Conservation (phyloP, 2,797 vertebrate genomes). For the Tragelaphus oryx region DNA sequence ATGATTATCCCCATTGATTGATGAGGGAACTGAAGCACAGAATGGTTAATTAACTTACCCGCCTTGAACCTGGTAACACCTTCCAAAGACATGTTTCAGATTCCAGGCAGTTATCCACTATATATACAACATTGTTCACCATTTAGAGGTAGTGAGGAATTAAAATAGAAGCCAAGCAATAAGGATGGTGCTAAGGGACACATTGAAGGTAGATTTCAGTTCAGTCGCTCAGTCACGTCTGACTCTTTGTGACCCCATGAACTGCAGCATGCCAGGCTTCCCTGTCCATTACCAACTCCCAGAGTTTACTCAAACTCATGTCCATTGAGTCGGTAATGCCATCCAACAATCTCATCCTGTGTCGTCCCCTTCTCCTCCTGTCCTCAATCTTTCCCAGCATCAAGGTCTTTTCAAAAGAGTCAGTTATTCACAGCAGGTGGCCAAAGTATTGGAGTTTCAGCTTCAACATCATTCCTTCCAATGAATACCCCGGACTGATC, state of each 20-base stretch:
- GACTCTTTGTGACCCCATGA: background rate
- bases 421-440: background rate
- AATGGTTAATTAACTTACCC: background rate
- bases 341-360: background rate
- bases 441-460: background rate
- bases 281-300: background rate
- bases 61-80: background rate
- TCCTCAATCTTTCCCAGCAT: background rate
- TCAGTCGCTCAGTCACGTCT: rapidly evolving
- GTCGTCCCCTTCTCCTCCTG: background rate
- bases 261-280: rapidly evolving
- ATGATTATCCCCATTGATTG: background rate
- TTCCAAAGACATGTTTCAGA: background rate
- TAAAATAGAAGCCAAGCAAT: background rate
- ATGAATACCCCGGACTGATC: background rate
- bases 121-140: background rate
- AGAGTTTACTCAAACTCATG: background rate
- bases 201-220: background rate
- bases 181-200: background rate
- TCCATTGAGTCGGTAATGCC: background rate
- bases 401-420: background rate
- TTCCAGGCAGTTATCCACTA: too few relatives aligned
- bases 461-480: background rate
- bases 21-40: background rate
- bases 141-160: background rate